Base-by-base conservation (phyloP, 64 coral and sea anemone species). In the Cladopsammia gracilis region DNA sequence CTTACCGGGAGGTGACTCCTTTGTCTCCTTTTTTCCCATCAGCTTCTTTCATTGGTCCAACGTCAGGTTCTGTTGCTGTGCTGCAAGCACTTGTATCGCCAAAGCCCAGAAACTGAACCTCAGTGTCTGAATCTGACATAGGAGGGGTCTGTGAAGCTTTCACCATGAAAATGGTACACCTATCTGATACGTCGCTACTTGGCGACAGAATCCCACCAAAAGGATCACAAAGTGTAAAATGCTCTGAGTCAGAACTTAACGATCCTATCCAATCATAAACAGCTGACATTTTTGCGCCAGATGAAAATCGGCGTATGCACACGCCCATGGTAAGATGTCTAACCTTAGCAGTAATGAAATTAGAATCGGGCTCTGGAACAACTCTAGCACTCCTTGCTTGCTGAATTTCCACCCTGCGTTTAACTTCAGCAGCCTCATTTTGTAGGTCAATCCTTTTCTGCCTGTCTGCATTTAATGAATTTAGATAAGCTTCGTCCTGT, bases 211-310 rank as follows among this genome's bases (percentile, higher is more conserved):
- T 9, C 16, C 44, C 70, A 71, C 89, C 67, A 19, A 82, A 84
- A n/a, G 89, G 77, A 73, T 93, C 81, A 87, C 70, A 86, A 5
- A 94, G 85, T 24, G n/a, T 56, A 34, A 94, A 88, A 53, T 94
- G 56, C 61, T 78, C 64, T 12, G 85, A 23, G 9, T 80, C 69
- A 62, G 93, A 77, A 26, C 71, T 73, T 4, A 95, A 53, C 15
- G 93, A 95, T 23, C 93, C 93, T 51, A 48, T 79, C 93, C 87
- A 95, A 54, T 95, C 93, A 84, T 90, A 95, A 22, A 89, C 77
- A 76, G 68, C 70, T 52, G 57, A 48, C 87, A 95, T 78, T 62
- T 61, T 89, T 1, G 57, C 69, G 25, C 47, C 22, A 0, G 34
- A 51, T 25, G 87, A n/a, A 85, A 95, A 95, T 20, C 22, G 87